A percentile compares a stretch with the other conserved stretches of the same genome.
These are phyloP conservation scores for Meandrusa payeni DNA, from an alignment of 2,888 invertebrate species.

Conservation along the genomic window DNA sequence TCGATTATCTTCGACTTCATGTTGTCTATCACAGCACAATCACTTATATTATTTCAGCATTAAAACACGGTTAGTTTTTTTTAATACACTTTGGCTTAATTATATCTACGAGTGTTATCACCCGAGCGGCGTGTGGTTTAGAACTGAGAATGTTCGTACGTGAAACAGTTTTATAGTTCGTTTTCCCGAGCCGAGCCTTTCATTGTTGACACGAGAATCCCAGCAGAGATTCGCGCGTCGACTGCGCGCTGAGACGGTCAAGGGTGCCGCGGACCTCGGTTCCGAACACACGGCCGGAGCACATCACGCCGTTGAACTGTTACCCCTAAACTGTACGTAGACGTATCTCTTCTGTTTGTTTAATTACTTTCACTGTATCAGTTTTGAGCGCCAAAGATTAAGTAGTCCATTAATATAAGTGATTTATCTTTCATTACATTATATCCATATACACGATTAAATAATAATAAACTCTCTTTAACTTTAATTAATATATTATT, in stretches of 20 bases:
- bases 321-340: too few relatives aligned
- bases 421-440: too few relatives aligned
- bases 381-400: too few relatives aligned
- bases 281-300: constrained; percentile 36
- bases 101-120: too few relatives aligned
- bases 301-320: constrained; percentile 3
- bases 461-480: too few relatives aligned
- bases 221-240: constrained; percentile 58
- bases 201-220: constrained; percentile 58
- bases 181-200: constrained; percentile 27
- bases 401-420: too few relatives aligned
- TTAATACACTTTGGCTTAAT: too few relatives aligned
- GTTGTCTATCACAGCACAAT: constrained; percentile 38
- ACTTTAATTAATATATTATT: too few relatives aligned
- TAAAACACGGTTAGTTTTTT: too few relatives aligned
- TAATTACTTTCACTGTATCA: too few relatives aligned
- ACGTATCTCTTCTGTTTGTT: too few relatives aligned
- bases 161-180: constrained; percentile 41
- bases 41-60: constrained; percentile 39
- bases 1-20: constrained; percentile 58
- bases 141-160: constrained; percentile 37
- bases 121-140: constrained; percentile 56
- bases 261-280: constrained; percentile 35
- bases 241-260: constrained; percentile 50
- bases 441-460: too few relatives aligned